Percentiles rank a stretch among this genome's conserved stretches.
Evolutionary conservation across 2,888 invertebrate genomes (phyloP).

Genomic region (Amorpha juglandis): DNA sequence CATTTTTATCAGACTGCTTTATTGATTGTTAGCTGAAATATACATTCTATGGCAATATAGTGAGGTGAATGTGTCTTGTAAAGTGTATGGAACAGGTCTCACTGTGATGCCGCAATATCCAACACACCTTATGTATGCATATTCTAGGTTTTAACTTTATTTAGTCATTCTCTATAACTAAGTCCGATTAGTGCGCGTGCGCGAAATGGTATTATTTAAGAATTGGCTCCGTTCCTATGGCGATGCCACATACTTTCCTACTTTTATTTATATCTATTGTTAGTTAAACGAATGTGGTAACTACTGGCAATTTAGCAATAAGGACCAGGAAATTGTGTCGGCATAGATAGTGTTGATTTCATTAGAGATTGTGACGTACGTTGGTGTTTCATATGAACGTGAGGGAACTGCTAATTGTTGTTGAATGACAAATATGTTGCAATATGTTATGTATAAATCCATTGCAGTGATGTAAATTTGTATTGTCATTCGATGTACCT

Average conservation of each 20-base stretch:
- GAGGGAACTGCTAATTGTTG: conserved; percentile 48
- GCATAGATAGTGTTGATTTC: conserved; percentile 15
- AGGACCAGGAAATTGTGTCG: conserved; percentile 24
- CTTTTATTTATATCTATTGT: conserved; percentile 77
- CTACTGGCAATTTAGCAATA: conserved; percentile 30
- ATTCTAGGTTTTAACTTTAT: conserved; percentile 78
- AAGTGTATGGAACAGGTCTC: conserved; percentile 29
- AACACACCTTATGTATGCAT: conserved; percentile 57
- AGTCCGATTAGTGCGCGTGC: conserved; percentile 75
- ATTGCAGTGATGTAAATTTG: conserved; percentile 66
- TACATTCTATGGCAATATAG: conserved; percentile 9
- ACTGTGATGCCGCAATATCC: conserved; percentile 40
- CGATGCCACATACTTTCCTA: conserved; percentile 71
- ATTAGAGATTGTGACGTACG: conserved; percentile 15
- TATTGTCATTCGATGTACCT: conserved; percentile 68
- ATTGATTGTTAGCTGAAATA: conserved; percentile 22
- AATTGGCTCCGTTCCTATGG: conserved; percentile 79
- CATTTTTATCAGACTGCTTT: conserved; percentile 2
- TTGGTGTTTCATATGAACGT: conserved; percentile 41
- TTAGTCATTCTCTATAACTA: conserved; percentile 78
- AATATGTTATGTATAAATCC: conserved; percentile 78
- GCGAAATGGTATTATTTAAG: conserved; percentile 62
- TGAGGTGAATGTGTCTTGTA: conserved; percentile 11
- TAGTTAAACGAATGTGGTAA: conserved; percentile 66
- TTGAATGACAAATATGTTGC: conserved; percentile 64